Percentiles rank a stretch among this genome's conserved stretches.
phyloP scores from a whole-genome alignment of 2,797 vertebrate genomes.

The Sandelia bainsii region DNA sequence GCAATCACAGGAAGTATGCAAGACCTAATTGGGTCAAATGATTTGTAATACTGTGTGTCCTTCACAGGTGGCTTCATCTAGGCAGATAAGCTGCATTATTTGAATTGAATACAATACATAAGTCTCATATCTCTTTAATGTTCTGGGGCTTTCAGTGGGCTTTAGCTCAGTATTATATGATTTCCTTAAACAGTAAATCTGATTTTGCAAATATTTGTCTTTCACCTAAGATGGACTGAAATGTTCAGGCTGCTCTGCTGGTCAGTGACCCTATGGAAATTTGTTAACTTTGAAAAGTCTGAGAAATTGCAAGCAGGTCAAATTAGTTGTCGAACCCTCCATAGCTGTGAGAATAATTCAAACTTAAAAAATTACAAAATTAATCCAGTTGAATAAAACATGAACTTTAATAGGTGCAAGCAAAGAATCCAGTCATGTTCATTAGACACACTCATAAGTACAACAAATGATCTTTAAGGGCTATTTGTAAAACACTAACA shows the following conservation, averaged over 20 bases:
- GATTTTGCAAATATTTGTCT: constrained; percentile 46
- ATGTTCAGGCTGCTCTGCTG: constrained; percentile 9
- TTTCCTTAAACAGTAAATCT: constrained; percentile 5
- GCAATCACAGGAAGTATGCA: constrained; percentile 7
- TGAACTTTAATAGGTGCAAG: background rate
- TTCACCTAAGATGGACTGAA: background rate
- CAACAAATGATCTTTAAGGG: background rate
- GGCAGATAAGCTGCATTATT: constrained; percentile 2
- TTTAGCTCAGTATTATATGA: background rate
- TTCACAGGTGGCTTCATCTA: background rate
- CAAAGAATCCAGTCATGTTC: background rate
- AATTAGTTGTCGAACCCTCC: background rate
- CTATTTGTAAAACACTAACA: background rate
- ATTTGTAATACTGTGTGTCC: constrained; percentile 5
- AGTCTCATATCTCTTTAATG: background rate
- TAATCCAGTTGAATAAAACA: background rate
- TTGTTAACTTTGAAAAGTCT: background rate
- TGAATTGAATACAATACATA: background rate
- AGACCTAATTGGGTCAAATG: constrained; percentile 18
- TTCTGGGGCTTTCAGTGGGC: background rate
- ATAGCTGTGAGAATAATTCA: background rate
- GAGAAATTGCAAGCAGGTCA: background rate
- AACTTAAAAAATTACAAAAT: too few relatives aligned
- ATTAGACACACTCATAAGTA: background rate
- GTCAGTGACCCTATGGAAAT: constrained; percentile 43